Base-by-base conservation (phyloP, 2,888 invertebrate genomes). In the Chrysotoxum bicinctum region DNA sequence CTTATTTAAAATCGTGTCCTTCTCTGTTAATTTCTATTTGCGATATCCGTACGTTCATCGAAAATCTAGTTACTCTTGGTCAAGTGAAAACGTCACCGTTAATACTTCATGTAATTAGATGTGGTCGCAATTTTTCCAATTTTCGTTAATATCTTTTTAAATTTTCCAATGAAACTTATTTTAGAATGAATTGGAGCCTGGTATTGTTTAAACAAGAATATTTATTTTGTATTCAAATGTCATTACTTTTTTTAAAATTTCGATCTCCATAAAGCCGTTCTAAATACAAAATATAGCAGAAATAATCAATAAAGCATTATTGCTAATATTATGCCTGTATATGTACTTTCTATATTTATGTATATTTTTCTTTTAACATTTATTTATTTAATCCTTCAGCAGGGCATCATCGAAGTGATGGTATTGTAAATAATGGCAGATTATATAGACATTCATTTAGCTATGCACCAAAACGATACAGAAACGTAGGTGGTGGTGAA, bases 371-470 rank as follows among this genome's bases (percentile, higher is more conserved):
- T 54, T 26, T 37, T n/a, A 40, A 19, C 40, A 50, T 32, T 48
- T 37, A 26, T 69, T 69, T 60, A 37, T 52, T 68, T 16, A 35
- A 43, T 48, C 43, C 69, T 83, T n/a, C 83, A 91, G 91, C 91
- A 89, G 91, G 90, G 88, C 90, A 90, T 87, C 88, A 88, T 89
- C 90, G 89, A 78, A 85, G 80, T 86, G 90, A 90, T 90, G 90
- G 89, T 88, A 90, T 89, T 89, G 88, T 88, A 89, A 90, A 91
- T 89, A 90, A 92, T 91, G 92, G 92, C 88, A 91, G 91, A 89
- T 91, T 90, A 88, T 92, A 91, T 90, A 91, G 92, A 88, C 92
- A 91, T 89, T 91, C 92, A 87, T 91, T 92, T 88, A 91, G 92
- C 88, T 91, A 92, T 90, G 91, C 91, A 88, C 91, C 92, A 87